Percentiles rank a stretch among this genome's conserved stretches.
These are phyloP conservation scores for Ceratosolen fusciceps DNA, from an alignment of 1,140 invertebrate species.

Conservation along the genomic window DNA sequence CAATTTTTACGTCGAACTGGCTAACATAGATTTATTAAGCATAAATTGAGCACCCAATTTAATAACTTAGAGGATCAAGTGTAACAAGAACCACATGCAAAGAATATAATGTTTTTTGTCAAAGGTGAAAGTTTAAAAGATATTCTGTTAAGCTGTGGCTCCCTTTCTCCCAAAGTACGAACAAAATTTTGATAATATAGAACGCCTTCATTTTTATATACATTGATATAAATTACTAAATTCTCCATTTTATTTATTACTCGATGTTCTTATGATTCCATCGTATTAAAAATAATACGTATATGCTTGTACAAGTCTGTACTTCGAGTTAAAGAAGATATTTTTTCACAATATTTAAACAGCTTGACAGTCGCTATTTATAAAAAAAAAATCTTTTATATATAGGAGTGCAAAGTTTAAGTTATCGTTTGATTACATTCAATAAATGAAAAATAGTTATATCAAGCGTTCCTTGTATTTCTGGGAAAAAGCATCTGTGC, in stretches of 20 bases:
- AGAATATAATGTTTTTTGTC: neutral
- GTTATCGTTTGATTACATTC: neutral
- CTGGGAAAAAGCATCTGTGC: neutral
- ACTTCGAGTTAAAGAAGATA: neutral
- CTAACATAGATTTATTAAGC: constrained; percentile 16
- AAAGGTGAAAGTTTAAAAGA: neutral
- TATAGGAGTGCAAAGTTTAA: neutral
- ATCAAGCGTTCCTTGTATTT: neutral
- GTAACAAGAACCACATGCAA: neutral
- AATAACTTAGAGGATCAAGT: neutral
- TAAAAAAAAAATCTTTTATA: too few species aligned
- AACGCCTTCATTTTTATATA: neutral
- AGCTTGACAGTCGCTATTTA: too few species aligned
- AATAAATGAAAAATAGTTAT: neutral
- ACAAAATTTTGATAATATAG: neutral
- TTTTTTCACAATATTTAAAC: too few species aligned
- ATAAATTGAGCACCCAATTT: neutral
- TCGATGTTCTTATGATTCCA: neutral
- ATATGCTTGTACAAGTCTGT: neutral
- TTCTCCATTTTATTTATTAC: neutral
- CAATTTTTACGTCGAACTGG: constrained; percentile 34
- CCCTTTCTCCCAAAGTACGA: neutral
- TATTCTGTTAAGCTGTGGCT: neutral
- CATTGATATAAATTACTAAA: neutral
- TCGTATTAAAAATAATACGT: neutral